Conservation (phyloP, 2,113 vertebrate species). For the Oncorhynchus mykiss region DNA sequence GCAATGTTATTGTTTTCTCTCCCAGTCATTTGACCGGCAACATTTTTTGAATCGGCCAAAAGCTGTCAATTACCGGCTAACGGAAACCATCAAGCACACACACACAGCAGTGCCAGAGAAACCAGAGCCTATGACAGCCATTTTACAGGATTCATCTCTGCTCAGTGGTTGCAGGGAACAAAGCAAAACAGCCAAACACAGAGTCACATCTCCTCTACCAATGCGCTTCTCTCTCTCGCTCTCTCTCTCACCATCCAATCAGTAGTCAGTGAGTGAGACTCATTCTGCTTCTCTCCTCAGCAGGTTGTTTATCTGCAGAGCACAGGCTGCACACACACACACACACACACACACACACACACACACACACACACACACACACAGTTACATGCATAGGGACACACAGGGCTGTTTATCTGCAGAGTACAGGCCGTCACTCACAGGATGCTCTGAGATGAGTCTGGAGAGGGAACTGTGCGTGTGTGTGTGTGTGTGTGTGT, state of each 20-base stretch:
- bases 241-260: slow-evolving; percentile 16
- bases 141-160: too few relatives aligned
- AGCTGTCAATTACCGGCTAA: too few relatives aligned
- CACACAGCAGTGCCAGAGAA: background rate
- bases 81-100: too few relatives aligned
- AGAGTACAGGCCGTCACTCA: slow-evolving; percentile 28
- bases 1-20: too few relatives aligned
- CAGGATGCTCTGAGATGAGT: background rate
- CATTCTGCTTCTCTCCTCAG: slow-evolving; percentile 46
- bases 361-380: slow-evolving; percentile 6
- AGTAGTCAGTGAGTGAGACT: slow-evolving; percentile 48
- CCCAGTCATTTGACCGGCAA: too few relatives aligned
- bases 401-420: slow-evolving; percentile 25
- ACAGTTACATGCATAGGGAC: slow-evolving; percentile 11
- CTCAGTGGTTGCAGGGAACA: slow-evolving; percentile 12
- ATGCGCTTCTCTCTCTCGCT: slow-evolving; percentile 18
- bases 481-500: background rate
- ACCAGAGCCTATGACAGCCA: too few relatives aligned
- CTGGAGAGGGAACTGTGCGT: background rate
- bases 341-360: background rate
- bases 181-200: background rate
- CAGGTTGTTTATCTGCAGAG: slow-evolving; percentile 43
- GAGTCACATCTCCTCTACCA: slow-evolving; percentile 18
- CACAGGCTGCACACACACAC: slow-evolving; percentile 30
- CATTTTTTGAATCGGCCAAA: too few relatives aligned